Percentiles rank a stretch among this genome's conserved stretches.
phyloP scores from a whole-genome alignment of 2,113 vertebrate species.

The Osmerus mordax region DNA sequence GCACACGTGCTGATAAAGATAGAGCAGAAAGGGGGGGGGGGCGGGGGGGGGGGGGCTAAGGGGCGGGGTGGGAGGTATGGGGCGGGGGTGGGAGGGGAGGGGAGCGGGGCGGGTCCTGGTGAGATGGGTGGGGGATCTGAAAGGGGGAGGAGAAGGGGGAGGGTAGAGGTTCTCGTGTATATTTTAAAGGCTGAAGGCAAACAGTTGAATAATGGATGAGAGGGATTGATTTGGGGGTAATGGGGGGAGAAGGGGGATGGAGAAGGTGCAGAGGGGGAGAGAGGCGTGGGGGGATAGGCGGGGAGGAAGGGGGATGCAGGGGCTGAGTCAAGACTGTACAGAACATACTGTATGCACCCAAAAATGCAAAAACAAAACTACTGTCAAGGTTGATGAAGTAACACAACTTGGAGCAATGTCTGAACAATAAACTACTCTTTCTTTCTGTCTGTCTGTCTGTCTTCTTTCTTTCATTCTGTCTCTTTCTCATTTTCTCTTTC shows the following conservation, averaged over 20 bases:
- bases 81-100: conserved; percentile 8
- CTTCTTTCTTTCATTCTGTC: too few species aligned
- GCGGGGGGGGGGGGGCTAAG: conserved; percentile 19
- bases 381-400: too few species aligned
- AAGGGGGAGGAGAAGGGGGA: conserved; percentile 9
- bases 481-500: not conserved
- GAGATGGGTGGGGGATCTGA: conserved; percentile 14
- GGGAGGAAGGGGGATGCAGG: conserved; percentile 61
- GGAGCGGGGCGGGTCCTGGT: not conserved
- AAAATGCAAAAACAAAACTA: too few species aligned
- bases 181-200: conserved; percentile 71
- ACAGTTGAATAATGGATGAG: conserved; percentile 81
- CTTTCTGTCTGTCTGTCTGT: too few species aligned
- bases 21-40: not conserved
- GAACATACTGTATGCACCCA: too few species aligned
- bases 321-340: too few species aligned
- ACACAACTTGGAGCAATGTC: too few species aligned
- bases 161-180: conserved; percentile 49
- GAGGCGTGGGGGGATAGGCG: conserved; percentile 58
- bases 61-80: conserved; percentile 18
- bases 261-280: conserved; percentile 66
- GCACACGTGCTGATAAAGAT: too few species aligned
- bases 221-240: conserved; percentile 67
- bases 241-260: conserved; percentile 35
- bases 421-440: too few species aligned